Percentiles rank a stretch among this genome's conserved stretches.
phyloP scores from a whole-genome alignment of 2,888 invertebrate genomes.

The Drosophila subsilvestris region DNA sequence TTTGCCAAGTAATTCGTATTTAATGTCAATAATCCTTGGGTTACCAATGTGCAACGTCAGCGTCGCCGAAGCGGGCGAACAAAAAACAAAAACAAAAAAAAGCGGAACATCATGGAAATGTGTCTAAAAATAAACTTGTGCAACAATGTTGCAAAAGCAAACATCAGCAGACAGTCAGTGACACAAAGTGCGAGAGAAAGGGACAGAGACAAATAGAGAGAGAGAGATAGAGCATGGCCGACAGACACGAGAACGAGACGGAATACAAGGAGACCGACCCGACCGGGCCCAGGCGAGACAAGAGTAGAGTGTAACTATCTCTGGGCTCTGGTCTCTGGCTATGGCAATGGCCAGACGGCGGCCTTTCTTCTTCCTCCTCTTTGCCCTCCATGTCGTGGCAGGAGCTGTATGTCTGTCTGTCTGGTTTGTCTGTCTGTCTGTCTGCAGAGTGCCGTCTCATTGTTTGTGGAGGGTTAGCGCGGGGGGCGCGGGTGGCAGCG shows the following conservation, averaged over 20 bases:
- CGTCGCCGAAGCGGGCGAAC: constrained; percentile 23
- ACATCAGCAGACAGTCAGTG: constrained; percentile 59
- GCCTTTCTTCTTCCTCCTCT: constrained; percentile 32
- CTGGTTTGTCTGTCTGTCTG: constrained; percentile 42
- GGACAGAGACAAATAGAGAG: constrained; percentile 7
- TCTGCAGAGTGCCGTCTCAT: constrained; percentile 61
- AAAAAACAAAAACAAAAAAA: constrained; percentile 18
- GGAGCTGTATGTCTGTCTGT: constrained; percentile 26
- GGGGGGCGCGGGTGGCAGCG: constrained; percentile 30
- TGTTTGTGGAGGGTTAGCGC: constrained; percentile 63
- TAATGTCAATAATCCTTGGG: constrained; percentile 2
- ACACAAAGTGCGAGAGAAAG: constrained; percentile 28
- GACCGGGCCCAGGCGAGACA: constrained; percentile 18
- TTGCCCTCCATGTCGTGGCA: constrained; percentile 12
- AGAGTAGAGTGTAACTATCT: constrained; percentile 38
- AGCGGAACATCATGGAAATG: constrained; percentile 71
- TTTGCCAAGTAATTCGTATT: not conserved
- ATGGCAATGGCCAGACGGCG: constrained; percentile 31
- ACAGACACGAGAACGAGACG: constrained; percentile 8
- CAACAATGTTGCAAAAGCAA: constrained; percentile 76
- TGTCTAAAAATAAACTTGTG: constrained; percentile 75
- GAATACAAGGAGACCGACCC: constrained; percentile 8
- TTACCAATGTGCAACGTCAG: constrained; percentile 47
- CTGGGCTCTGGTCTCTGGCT: constrained; percentile 1
- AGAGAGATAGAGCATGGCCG: constrained; percentile 1